Percentiles rank a stretch among this genome's conserved stretches.
Evolutionary conservation across 2,888 invertebrate genomes (phyloP).

Genomic region (Drosophila anomalipes): DNA sequence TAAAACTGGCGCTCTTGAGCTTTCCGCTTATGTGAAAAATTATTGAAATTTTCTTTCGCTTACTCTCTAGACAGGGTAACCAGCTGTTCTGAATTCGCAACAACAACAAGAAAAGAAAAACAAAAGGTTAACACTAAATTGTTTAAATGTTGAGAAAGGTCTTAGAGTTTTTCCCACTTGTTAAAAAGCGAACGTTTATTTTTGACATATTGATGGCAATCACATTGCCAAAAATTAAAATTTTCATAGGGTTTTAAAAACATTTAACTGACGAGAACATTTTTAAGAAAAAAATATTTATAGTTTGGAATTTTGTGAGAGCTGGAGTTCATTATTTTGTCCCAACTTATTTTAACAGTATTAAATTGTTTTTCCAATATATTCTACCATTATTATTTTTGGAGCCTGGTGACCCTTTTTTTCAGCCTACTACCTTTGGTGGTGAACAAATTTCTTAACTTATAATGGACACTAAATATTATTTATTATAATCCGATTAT

Average conservation of each 20-base stretch:
- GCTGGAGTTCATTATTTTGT: background rate
- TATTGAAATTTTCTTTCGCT: slow-evolving; percentile 74
- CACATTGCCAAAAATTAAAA: slow-evolving; percentile 19
- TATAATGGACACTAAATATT: slow-evolving; percentile 72
- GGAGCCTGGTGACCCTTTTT: slow-evolving; percentile 52
- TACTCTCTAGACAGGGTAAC: slow-evolving; percentile 55
- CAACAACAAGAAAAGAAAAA: background rate
- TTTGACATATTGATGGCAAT: slow-evolving; percentile 12
- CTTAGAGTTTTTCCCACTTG: slow-evolving; percentile 11
- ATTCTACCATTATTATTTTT: background rate
- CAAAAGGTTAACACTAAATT: slow-evolving; percentile 35
- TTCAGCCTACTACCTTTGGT: slow-evolving; percentile 60
- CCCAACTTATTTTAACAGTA: background rate
- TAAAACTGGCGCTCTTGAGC: slow-evolving; percentile 67
- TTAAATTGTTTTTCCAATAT: background rate
- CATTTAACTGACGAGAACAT: background rate
- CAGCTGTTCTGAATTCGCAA: slow-evolving; percentile 50
- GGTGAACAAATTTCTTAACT: slow-evolving; percentile 62
- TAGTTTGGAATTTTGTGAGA: background rate
- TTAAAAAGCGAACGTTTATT: slow-evolving; percentile 4
- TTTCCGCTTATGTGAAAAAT: slow-evolving; percentile 67
- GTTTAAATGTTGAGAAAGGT: slow-evolving; percentile 20
- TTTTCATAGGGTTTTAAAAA: background rate
- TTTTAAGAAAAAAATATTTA: background rate
- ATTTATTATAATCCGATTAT: slow-evolving; percentile 81